phyloP scores from a whole-genome alignment of 2,113 vertebrate genomes.

The Hippocampus mohnikei region DNA sequence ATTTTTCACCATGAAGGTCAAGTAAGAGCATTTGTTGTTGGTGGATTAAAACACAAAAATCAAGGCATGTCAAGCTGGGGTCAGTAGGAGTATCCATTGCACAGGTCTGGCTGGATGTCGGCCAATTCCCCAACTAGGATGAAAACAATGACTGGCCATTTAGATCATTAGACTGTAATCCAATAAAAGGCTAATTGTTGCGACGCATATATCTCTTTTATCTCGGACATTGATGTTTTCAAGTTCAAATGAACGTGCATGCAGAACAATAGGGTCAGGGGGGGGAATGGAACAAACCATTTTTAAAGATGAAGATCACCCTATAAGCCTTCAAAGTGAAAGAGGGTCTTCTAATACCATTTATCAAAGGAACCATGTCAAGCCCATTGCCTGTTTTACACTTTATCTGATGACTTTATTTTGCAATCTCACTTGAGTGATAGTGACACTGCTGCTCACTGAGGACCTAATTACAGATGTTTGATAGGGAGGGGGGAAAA shows the following conservation, averaged over 20 bases:
- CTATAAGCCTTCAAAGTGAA: constrained; percentile 64
- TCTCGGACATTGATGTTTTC: neutral
- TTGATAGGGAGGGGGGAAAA: neutral
- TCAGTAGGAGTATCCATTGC: too few relatives aligned
- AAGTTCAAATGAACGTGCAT: neutral
- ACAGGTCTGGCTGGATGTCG: too few relatives aligned
- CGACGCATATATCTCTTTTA: neutral
- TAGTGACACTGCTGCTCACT: constrained; percentile 38
- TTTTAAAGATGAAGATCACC: constrained; percentile 48
- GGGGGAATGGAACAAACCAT: neutral
- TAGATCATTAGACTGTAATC: neutral
- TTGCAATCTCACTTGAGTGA: constrained; percentile 33
- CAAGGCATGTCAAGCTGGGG: too few relatives aligned
- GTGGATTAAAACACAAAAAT: too few relatives aligned
- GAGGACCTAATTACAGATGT: neutral
- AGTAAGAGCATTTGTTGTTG: too few relatives aligned
- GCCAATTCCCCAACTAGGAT: too few relatives aligned
- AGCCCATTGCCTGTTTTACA: constrained; percentile 23
- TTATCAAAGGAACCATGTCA: constrained; percentile 58
- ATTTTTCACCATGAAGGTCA: too few relatives aligned
- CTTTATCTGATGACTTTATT: constrained; percentile 55
- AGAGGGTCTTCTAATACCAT: constrained; percentile 49
- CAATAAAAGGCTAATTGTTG: neutral
- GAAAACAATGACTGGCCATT: neutral
- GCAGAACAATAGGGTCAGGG: neutral